Conservation (phyloP, 2,888 invertebrate genomes). For the Erebia epiphron region DNA sequence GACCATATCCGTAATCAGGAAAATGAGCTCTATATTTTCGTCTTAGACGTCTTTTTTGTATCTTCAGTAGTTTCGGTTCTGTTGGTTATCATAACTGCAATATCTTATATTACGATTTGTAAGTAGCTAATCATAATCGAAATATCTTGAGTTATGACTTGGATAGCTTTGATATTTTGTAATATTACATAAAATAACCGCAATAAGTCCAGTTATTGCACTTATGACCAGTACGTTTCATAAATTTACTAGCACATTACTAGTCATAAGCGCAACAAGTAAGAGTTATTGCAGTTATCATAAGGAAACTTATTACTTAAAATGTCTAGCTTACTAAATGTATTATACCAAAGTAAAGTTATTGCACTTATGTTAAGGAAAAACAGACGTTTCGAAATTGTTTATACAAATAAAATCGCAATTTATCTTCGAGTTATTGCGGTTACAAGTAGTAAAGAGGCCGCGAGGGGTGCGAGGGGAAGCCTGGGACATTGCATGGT, state of each 20-base stretch:
- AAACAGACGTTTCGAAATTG: slow-evolving; percentile 1
- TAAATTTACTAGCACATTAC: neutral
- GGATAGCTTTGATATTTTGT: neutral
- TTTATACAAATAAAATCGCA: slow-evolving; percentile 2
- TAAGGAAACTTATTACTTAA: neutral
- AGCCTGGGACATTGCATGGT: neutral
- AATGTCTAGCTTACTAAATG: slow-evolving; percentile 1
- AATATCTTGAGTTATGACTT: slow-evolving; percentile 11
- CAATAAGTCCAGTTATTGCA: slow-evolving; percentile 9
- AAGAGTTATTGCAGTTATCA: slow-evolving; percentile 2
- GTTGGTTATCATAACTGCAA: slow-evolving; percentile 19
- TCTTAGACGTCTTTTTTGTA: slow-evolving; percentile 20
- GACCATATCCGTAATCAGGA: slow-evolving; percentile 11
- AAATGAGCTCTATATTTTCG: slow-evolving; percentile 12
- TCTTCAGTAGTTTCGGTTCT: slow-evolving; percentile 22
- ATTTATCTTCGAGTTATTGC: slow-evolving; percentile 1
- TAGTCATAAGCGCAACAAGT: slow-evolving; percentile 2
- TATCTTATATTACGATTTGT: slow-evolving; percentile 1
- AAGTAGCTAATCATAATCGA: slow-evolving; percentile 16
- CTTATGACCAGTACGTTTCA: neutral
- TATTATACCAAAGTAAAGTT: neutral
- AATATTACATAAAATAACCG: slow-evolving; percentile 6
- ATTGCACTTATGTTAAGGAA: neutral
- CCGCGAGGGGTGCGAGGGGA: slow-evolving; percentile 4
- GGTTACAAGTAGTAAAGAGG: slow-evolving; percentile 2